Percentiles rank a stretch among this genome's conserved stretches.
Evolutionary conservation across 2,797 vertebrate genomes (phyloP).

Genomic region (Crenuchus spilurus): DNA sequence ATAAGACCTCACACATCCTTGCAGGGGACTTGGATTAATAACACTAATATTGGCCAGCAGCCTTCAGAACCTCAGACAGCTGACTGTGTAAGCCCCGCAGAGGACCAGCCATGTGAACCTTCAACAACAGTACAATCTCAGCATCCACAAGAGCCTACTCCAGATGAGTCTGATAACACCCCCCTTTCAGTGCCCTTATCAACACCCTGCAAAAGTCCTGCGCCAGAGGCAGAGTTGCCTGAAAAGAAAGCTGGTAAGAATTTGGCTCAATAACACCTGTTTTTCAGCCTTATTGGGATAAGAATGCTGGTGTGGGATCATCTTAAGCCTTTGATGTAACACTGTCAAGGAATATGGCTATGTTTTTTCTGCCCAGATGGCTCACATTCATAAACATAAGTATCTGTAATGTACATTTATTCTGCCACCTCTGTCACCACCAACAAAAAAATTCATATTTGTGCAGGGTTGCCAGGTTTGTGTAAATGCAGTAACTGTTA

Average conservation of each 20-base stretch:
- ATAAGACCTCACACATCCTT: slow-evolving; percentile 4
- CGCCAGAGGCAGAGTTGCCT: background rate
- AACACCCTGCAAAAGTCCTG: background rate
- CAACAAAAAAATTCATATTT: too few species aligned
- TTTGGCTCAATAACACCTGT: too few species aligned
- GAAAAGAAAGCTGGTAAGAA: slow-evolving; percentile 48
- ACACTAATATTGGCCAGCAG: slow-evolving; percentile 50
- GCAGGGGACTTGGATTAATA: slow-evolving; percentile 45
- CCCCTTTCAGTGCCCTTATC: background rate
- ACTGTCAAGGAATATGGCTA: too few species aligned
- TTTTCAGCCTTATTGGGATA: too few species aligned
- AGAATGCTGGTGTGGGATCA: too few species aligned
- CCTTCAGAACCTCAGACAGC: slow-evolving; percentile 49
- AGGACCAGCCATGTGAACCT: slow-evolving; percentile 32
- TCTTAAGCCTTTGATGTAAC: too few species aligned
- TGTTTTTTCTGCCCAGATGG: too few species aligned
- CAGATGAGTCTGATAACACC: background rate
- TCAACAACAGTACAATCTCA: slow-evolving; percentile 9
- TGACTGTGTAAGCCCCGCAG: slow-evolving; percentile 52
- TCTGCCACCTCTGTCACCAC: too few species aligned
- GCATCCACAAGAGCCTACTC: slow-evolving; percentile 17
- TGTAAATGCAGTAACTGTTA: too few species aligned
- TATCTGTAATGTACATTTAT: too few species aligned
- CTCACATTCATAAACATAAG: too few species aligned
- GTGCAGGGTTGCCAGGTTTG: too few species aligned